phyloP scores from a whole-genome alignment of 2,113 vertebrate genomes.

The Microcebus tavaratra region DNA sequence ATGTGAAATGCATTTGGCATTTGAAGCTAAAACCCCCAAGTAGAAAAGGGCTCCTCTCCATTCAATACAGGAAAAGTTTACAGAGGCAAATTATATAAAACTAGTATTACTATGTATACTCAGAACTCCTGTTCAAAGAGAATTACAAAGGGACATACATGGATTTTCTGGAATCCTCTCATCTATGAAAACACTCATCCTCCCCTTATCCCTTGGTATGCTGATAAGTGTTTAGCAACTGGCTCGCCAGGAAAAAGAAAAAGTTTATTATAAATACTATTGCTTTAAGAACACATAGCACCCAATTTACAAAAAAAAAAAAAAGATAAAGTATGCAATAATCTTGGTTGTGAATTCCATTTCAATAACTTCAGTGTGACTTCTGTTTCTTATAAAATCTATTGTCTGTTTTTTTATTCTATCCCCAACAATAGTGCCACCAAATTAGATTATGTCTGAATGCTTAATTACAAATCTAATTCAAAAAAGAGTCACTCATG shows the following conservation, averaged over 20 bases:
- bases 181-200: neutral
- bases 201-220: neutral
- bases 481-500: neutral
- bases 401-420: neutral
- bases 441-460: neutral
- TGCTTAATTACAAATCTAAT: neutral
- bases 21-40: neutral
- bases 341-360: constrained; percentile 1
- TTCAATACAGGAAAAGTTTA: neutral
- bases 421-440: neutral
- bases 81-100: neutral
- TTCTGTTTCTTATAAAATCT: neutral
- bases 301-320: neutral
- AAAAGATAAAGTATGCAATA: neutral
- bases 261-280: neutral
- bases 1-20: neutral
- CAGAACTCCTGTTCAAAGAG: neutral
- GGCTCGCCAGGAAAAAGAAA: neutral
- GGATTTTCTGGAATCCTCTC: neutral
- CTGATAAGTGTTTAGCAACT: neutral
- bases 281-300: neutral
- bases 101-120: neutral
- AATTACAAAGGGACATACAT: neutral
- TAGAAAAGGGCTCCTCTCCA: neutral
- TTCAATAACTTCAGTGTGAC: neutral